Evolutionary conservation across 2,113 vertebrate genomes (phyloP), one percentile per base, ranked within the genome.

Genomic region (Xiphophorus maculatus): DNA sequence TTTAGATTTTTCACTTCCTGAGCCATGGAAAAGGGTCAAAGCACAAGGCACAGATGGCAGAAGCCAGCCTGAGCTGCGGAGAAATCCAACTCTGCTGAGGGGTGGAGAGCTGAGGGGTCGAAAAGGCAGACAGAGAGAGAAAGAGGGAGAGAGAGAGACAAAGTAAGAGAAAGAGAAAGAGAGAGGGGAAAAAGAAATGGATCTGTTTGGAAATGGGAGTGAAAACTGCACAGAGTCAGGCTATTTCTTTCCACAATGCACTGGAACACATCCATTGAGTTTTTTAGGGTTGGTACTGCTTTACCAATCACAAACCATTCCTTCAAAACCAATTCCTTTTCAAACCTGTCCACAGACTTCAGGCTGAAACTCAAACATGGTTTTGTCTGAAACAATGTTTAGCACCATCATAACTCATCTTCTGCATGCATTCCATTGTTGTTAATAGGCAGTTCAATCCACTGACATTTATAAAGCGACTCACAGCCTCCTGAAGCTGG

Each of bases 11-110:
- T 73, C 58, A 78, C 86, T 90, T 90, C 88, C 92, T 85, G 82
- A 82, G 81, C 82, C 63, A 42, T 30, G 78, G 87, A 88, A 88
- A 84, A 83, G 83, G 87, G 89, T 93, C 90, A 90, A 73, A 91
- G 87, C 85, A 83, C 89, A 90, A 87, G 66, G 67, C 88, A 83
- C 92, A 90, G 84, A 92, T 90, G 92, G 92, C 85, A 83, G 77
- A 84, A 82, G 60, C 69, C 60, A 11, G 85, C 29, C 82, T 4
- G 70, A 66, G 79, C 64, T 87, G 69, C 82, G 84, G n/a, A 90
- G 87, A 87, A 89, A 87, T 88, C 80, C 74, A 84, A 80, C 81
- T 86, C 71, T 67, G 74, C 75, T 74, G 75, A 42, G 87, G 73
- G 82, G 74, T 73, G 80, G 69, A 85, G 79, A 85, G 74, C 80